These are phyloP conservation scores for Bombus polaris DNA, from an alignment of 1,140 invertebrate genomes.

Conservation along the genomic window DNA sequence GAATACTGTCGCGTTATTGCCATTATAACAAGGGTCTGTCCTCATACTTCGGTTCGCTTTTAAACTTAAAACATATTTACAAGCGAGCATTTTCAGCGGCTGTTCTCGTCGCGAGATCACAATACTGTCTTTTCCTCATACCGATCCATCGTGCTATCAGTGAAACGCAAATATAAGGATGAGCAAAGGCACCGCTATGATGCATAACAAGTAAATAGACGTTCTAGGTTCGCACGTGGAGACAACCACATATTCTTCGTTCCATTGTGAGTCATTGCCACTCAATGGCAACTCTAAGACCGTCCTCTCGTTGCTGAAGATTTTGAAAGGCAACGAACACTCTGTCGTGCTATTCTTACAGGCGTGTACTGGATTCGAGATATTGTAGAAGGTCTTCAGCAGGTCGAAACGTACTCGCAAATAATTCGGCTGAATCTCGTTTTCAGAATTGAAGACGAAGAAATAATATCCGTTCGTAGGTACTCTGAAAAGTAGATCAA, in stretches of 20 bases:
- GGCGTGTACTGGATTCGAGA: slow-evolving; percentile 82
- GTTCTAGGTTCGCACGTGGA: slow-evolving; percentile 90
- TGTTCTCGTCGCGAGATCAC: background rate
- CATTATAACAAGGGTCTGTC: slow-evolving; percentile 13
- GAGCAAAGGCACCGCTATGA: slow-evolving; percentile 87
- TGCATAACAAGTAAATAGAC: slow-evolving; percentile 87
- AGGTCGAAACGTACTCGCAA: slow-evolving; percentile 87
- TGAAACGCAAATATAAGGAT: slow-evolving; percentile 90
- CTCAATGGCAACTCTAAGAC: slow-evolving; percentile 85
- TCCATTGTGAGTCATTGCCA: slow-evolving; percentile 87
- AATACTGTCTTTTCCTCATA: background rate
- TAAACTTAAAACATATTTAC: slow-evolving; percentile 28
- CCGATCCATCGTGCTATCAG: slow-evolving; percentile 60
- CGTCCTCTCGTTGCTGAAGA: slow-evolving; percentile 87
- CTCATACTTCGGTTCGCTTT: background rate
- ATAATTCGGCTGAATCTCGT: slow-evolving; percentile 89
- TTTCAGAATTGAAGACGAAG: slow-evolving; percentile 92
- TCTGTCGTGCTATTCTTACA: slow-evolving; percentile 85
- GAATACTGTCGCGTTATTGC: slow-evolving; percentile 41
- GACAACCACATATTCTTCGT: slow-evolving; percentile 88
- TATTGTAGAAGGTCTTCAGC: slow-evolving; percentile 88
- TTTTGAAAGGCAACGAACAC: slow-evolving; percentile 86
- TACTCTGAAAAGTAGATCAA: slow-evolving; percentile 81
- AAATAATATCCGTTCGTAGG: slow-evolving; percentile 90
- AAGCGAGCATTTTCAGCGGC: slow-evolving; percentile 27